phyloP scores from a whole-genome alignment of 2,888 invertebrate species.

The Brenthis ino region DNA sequence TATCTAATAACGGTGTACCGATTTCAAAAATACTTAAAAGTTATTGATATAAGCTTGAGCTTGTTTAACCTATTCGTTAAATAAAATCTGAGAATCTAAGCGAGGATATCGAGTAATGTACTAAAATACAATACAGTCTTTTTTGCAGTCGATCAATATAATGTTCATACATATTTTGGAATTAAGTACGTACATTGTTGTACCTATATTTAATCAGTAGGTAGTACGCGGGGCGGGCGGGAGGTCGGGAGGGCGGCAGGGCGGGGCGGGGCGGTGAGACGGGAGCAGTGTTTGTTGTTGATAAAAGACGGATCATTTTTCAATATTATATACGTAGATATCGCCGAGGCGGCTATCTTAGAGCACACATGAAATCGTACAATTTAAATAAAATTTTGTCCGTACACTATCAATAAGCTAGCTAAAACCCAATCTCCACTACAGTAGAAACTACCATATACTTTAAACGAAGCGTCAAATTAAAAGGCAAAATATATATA shows the following conservation, averaged over 20 bases:
- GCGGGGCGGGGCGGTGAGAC: constrained; percentile 41
- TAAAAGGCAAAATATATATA: too few relatives aligned
- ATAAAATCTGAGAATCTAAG: too few relatives aligned
- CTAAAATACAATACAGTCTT: too few relatives aligned
- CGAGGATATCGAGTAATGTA: too few relatives aligned
- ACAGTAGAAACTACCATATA: too few relatives aligned
- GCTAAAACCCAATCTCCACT: not conserved
- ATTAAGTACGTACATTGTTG: not conserved
- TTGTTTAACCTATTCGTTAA: too few relatives aligned
- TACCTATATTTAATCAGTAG: not conserved
- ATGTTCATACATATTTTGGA: too few relatives aligned
- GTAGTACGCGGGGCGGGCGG: not conserved
- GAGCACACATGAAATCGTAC: constrained; percentile 43
- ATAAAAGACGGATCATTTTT: constrained; percentile 51
- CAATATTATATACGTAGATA: constrained; percentile 33
- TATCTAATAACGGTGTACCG: too few relatives aligned
- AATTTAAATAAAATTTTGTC: constrained; percentile 51
- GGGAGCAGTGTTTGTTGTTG: constrained; percentile 50
- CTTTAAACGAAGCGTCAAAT: too few relatives aligned
- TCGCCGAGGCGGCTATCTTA: constrained; percentile 37
- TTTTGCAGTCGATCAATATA: too few relatives aligned
- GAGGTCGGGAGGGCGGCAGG: constrained; percentile 6
- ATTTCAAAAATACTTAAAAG: too few relatives aligned
- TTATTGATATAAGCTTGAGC: too few relatives aligned
- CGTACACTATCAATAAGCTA: constrained; percentile 49